Percentiles rank a stretch among this genome's conserved stretches.
Conservation (phyloP, 2,888 invertebrate species). For the Linyphia triangularis region DNA sequence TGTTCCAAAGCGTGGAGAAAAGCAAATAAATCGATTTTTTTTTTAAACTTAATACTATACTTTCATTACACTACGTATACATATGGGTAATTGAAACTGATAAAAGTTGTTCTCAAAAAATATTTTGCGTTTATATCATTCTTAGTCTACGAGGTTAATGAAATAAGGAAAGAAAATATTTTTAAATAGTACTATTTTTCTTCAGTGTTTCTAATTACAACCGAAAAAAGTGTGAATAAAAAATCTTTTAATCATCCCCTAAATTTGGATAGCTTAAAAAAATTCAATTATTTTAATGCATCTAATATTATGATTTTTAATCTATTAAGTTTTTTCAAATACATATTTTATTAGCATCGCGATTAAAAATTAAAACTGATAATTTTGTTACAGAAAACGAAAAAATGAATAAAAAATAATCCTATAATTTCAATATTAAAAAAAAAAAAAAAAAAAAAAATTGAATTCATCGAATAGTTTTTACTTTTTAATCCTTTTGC, state of each 20-base stretch:
- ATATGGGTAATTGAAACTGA: too few species aligned
- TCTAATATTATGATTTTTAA: too few species aligned
- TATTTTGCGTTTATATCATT: too few species aligned
- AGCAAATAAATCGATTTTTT: too few species aligned
- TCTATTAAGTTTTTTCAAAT: background rate
- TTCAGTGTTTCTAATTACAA: too few species aligned
- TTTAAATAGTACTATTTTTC: too few species aligned
- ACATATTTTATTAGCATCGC: background rate
- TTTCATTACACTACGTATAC: too few species aligned
- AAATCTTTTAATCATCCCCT: background rate
- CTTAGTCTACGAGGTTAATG: too few species aligned
- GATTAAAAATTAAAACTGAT: background rate
- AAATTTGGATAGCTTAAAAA: background rate
- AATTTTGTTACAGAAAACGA: slow-evolving; percentile 4
- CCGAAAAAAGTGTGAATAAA: background rate
- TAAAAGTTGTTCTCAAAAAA: too few species aligned
- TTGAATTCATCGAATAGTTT: background rate
- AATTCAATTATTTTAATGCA: background rate
- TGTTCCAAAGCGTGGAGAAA: too few species aligned
- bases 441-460: slow-evolving; percentile 12
- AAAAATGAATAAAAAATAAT: slow-evolving; percentile 35
- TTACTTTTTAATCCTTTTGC: slow-evolving; percentile 37
- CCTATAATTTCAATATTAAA: background rate
- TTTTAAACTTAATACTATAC: too few species aligned
- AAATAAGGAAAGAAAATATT: too few species aligned